Evolutionary conservation across 2,888 invertebrate genomes (phyloP).

Genomic region (Tachina fera): DNA sequence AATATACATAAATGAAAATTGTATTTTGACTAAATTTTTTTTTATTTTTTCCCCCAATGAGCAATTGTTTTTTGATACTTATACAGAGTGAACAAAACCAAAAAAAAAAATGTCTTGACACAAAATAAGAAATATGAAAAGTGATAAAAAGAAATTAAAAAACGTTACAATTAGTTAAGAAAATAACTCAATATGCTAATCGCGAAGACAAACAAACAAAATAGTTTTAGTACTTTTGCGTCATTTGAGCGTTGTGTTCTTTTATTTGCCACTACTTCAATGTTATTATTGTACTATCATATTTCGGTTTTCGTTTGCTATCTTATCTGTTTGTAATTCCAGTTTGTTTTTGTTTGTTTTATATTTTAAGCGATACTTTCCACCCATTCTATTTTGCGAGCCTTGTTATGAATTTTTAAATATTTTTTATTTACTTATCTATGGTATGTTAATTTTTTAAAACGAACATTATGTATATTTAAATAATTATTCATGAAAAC

Average conservation of each 20-base stretch:
- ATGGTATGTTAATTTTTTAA: no score
- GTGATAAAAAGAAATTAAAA: not conserved
- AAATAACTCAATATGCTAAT: conserved; percentile 17
- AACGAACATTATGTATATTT: no score
- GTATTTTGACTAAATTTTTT: no score
- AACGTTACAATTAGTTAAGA: conserved; percentile 21
- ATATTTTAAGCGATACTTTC: conserved; percentile 16
- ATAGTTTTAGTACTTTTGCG: conserved; percentile 1
- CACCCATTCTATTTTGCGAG: not conserved
- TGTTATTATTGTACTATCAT: conserved; percentile 10
- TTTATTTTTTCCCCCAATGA: no score
- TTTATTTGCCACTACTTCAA: not conserved
- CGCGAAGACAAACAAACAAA: not conserved
- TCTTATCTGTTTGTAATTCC: conserved; percentile 45
- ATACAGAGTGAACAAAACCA: no score
- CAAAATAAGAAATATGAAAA: not conserved
- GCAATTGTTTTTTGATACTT: no score
- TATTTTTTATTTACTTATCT: no score
- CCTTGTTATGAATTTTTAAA: conserved; percentile 14
- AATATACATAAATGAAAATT: no score
- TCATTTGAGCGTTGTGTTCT: not conserved
- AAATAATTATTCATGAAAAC: no score
- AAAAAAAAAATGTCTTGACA: not conserved
- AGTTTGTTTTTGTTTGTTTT: conserved; percentile 37
- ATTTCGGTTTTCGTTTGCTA: conserved; percentile 24